Conservation (phyloP, 2,113 vertebrate species). For the Xerus inauris region DNA sequence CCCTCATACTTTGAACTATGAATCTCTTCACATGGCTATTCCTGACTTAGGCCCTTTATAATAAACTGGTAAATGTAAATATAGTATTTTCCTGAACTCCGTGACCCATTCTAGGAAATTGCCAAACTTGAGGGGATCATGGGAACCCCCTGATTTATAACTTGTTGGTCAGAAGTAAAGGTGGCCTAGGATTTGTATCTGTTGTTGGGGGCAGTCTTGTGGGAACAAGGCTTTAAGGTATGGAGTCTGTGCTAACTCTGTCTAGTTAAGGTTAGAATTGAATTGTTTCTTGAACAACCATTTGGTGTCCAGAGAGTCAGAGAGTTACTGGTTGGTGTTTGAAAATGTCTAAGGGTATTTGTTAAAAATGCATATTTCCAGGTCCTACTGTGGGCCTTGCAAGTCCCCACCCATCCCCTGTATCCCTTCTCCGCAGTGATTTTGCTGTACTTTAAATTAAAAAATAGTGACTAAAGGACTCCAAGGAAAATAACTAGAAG, state of each 20-base stretch:
- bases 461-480: neutral
- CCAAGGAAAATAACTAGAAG: neutral
- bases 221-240: neutral
- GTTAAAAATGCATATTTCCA: conserved; percentile 27
- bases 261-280: neutral
- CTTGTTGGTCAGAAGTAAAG: neutral
- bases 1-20: neutral
- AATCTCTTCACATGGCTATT: neutral
- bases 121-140: neutral
- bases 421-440: neutral
- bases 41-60: neutral
- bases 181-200: neutral
- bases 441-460: neutral
- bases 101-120: neutral
- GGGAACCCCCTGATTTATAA: neutral
- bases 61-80: neutral
- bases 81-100: neutral
- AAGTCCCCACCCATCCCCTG: neutral
- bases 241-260: neutral
- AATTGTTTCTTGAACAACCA: neutral
- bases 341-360: neutral
- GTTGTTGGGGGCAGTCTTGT: neutral
- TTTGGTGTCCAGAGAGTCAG: neutral
- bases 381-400: neutral
- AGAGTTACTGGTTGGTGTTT: neutral